Percentiles rank a stretch among this genome's conserved stretches.
Evolutionary conservation across 2,797 vertebrate genomes (phyloP).

Genomic region (Acipenser oxyrinchus): DNA sequence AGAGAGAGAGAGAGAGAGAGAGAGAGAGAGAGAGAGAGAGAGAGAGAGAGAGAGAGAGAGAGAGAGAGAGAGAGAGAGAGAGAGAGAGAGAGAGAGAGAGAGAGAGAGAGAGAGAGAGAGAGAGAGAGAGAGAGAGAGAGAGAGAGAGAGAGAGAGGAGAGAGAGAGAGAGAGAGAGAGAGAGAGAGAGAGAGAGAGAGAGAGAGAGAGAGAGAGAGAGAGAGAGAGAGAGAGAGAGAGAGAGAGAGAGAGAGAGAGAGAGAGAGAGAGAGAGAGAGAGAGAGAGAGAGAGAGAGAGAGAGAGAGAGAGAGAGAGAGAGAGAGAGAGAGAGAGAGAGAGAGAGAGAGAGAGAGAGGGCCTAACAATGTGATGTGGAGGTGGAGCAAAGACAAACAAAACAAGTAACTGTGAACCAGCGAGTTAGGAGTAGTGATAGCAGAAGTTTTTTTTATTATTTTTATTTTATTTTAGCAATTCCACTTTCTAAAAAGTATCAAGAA

Average conservation of each 20-base stretch:
- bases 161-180: conserved; percentile 6
- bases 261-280: conserved; percentile 6
- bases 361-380: too few relatives aligned
- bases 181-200: conserved; percentile 6
- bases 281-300: conserved; percentile 6
- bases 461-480: too few relatives aligned
- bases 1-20: conserved; percentile 6
- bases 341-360: conserved; percentile 1
- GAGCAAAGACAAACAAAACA: too few relatives aligned
- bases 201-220: conserved; percentile 6
- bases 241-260: conserved; percentile 6
- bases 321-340: conserved; percentile 6
- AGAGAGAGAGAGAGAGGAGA: conserved; percentile 9
- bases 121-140: conserved; percentile 6
- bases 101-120: conserved; percentile 6
- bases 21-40: conserved; percentile 6
- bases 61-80: conserved; percentile 6
- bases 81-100: conserved; percentile 6
- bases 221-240: conserved; percentile 6
- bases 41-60: conserved; percentile 6
- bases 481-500: too few relatives aligned
- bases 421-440: too few relatives aligned
- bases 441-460: too few relatives aligned
- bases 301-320: conserved; percentile 6
- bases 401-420: too few relatives aligned